Percentiles rank a stretch among this genome's conserved stretches.
Evolutionary conservation across 2,113 vertebrate species (phyloP).

Genomic region (Chrysemys picta): DNA sequence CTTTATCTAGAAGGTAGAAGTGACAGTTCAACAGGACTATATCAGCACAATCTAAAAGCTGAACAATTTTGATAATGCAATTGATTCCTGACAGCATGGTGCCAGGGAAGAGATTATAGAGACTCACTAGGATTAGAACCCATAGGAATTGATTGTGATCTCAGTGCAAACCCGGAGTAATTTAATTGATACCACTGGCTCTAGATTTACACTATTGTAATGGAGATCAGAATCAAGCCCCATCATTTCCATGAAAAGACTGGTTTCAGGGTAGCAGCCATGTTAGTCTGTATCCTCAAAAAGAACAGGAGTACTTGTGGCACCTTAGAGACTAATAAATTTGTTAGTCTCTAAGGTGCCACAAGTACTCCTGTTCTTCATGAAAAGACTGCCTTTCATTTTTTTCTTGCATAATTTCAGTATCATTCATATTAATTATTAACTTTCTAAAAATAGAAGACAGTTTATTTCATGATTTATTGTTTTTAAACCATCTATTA

Average conservation of each 20-base stretch:
- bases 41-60: constrained; percentile 18
- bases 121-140: constrained; percentile 67
- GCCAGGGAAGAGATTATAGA: constrained; percentile 60
- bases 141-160: constrained; percentile 49
- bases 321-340: too few species aligned
- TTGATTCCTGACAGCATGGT: constrained; percentile 51
- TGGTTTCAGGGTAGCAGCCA: too few species aligned
- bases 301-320: too few species aligned
- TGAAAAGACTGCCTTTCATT: background rate
- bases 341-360: too few species aligned
- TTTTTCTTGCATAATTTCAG: background rate
- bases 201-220: constrained; percentile 33
- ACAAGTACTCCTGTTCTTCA: too few species aligned
- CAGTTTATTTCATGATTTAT: background rate
- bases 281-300: too few species aligned
- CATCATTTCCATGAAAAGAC: background rate
- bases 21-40: constrained; percentile 5
- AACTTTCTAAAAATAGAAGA: background rate
- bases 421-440: background rate
- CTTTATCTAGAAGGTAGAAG: constrained; percentile 41
- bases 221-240: constrained; percentile 20
- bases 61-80: constrained; percentile 38
- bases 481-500: background rate
- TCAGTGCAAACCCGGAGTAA: constrained; percentile 52
- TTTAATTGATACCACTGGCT: constrained; percentile 41